Evolutionary conservation across 2,888 invertebrate species (phyloP).

Genomic region (Lymantria monacha): DNA sequence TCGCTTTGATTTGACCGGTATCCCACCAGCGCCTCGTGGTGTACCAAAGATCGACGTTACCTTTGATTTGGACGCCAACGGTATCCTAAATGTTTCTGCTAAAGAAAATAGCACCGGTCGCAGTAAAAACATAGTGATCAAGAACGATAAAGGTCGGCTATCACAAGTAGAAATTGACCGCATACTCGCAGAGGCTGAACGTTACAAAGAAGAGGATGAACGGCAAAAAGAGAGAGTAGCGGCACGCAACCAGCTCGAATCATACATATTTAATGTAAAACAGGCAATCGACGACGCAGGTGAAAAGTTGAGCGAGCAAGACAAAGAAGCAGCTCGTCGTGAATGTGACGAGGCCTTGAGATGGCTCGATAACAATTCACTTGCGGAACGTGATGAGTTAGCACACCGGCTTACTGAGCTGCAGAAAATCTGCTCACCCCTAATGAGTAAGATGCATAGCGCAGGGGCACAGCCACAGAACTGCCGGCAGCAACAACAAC

Average conservation of each 20-base stretch:
- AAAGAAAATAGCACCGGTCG: conserved; percentile 86
- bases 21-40: conserved; percentile 87
- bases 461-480: too few relatives aligned
- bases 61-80: conserved; percentile 90
- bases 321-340: conserved; percentile 77
- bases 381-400: conserved; percentile 85
- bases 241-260: conserved; percentile 87
- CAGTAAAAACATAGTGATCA: conserved; percentile 89
- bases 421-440: conserved; percentile 80
- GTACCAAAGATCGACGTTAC: conserved; percentile 87
- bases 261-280: conserved; percentile 86
- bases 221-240: conserved; percentile 86
- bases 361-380: conserved; percentile 87
- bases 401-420: conserved; percentile 84
- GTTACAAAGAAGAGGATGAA: conserved; percentile 87
- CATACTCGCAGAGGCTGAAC: conserved; percentile 89
- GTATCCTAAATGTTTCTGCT: conserved; percentile 92
- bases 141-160: conserved; percentile 91
- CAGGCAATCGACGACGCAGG: conserved; percentile 85
- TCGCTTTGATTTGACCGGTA: conserved; percentile 85
- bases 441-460: too few relatives aligned
- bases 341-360: conserved; percentile 83
- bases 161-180: conserved; percentile 91
- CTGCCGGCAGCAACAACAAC: too few relatives aligned
- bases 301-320: conserved; percentile 83